Base-by-base conservation (phyloP, 2,888 invertebrate species). In the Drosophila algonquin region DNA sequence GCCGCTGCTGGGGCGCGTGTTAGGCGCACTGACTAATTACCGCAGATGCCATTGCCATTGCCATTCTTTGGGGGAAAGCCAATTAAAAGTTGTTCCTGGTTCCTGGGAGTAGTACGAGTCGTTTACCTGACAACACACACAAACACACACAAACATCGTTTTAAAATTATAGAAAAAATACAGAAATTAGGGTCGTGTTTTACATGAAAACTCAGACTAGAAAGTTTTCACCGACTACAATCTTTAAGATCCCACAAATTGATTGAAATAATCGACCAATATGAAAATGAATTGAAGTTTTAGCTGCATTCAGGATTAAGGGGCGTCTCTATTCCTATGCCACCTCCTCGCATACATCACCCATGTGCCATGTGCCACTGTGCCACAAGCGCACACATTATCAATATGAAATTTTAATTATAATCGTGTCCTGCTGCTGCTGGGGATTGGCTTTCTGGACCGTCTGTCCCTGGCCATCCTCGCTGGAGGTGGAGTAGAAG, bases 71-170 rank as follows among this genome's bases (percentile, higher is more conserved):
- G 51, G 59, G 52, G 48, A 72, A 79, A 81, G 81, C 85, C 87
- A 81, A 81, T 81, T 81, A 81, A 81, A 87, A 81, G 59, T 87
- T 87, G 64, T 63, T 67, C 56, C 69, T 59, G 53, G 64, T 63
- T 67, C 56, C 69, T 59, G 53, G 51, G 12, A 12, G 5, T 5
- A 5, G 12, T 12, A 12, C 7, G 7, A 8, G 40, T 40, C 51
- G 45, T 68, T 74, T 79, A 84, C 79, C 85, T 87, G 77, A 57
- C 65, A 73, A 72, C 54, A 64, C 30, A 18, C 30, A 27, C 27
- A 27, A 1, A 27, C 27, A 27, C 27, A 27, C 7, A 27, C 6
- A 21, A 21, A 21, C 21, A 21, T 21, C 21, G 21, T 27, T 27
- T 27, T 7, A 7, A 35, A 35, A 35, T 35, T 12, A 21, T 18